Conservation (phyloP, 2,888 invertebrate species). For the Diachrysia chrysitis region DNA sequence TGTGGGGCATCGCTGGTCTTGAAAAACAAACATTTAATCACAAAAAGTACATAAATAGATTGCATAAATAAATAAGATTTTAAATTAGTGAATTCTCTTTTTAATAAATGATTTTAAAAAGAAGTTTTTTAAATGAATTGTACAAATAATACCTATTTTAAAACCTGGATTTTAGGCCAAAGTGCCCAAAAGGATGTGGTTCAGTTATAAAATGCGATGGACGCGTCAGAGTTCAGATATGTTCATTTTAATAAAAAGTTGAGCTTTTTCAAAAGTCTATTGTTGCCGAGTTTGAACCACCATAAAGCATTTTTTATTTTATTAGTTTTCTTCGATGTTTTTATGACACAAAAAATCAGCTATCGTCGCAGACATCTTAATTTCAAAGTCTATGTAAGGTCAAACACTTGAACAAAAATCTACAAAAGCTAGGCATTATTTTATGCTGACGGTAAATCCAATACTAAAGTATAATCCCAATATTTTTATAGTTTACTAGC, state of each 20-base stretch:
- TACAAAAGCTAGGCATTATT: too few relatives aligned
- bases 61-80: too few relatives aligned
- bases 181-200: constrained; percentile 24
- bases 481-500: too few relatives aligned
- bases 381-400: background rate
- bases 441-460: too few relatives aligned
- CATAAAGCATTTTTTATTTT: constrained; percentile 60
- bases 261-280: constrained; percentile 63
- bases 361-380: background rate
- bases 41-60: too few relatives aligned
- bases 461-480: too few relatives aligned
- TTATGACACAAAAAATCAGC: background rate
- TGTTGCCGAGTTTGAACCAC: constrained; percentile 45
- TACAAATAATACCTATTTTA: too few relatives aligned
- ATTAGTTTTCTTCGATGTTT: constrained; percentile 53
- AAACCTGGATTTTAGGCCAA: background rate
- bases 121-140: too few relatives aligned
- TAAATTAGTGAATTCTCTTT: too few relatives aligned
- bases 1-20: too few relatives aligned
- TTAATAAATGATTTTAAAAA: too few relatives aligned
- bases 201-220: constrained; percentile 50
- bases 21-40: too few relatives aligned
- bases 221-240: constrained; percentile 69
- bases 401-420: background rate
- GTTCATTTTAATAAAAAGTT: constrained; percentile 72